phyloP scores from a whole-genome alignment of 2,113 vertebrate genomes.

The Lophotis ruficrista region DNA sequence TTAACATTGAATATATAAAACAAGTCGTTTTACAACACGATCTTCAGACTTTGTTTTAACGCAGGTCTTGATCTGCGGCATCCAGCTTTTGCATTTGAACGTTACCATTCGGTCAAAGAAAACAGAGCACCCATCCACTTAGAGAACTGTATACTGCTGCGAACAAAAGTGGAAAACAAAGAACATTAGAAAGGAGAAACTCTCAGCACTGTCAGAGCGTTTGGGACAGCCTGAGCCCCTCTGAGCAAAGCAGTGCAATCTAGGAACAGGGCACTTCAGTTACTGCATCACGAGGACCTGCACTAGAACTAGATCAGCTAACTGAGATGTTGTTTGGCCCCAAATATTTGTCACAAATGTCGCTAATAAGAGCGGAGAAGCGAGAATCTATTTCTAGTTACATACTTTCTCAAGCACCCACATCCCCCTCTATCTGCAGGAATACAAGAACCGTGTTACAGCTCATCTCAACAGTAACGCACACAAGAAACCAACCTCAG shows the following conservation, averaged over 20 bases:
- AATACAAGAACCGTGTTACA: not conserved
- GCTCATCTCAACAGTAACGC: not conserved
- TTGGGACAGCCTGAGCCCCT: not conserved
- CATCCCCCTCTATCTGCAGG: not conserved
- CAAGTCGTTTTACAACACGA: not conserved
- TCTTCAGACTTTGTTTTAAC: constrained; percentile 48
- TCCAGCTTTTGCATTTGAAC: constrained; percentile 22
- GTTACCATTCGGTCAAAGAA: constrained; percentile 13
- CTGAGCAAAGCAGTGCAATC: not conserved
- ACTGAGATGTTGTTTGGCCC: not conserved
- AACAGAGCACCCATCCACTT: constrained; percentile 54
- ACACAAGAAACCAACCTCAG: not conserved
- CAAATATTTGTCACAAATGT: not conserved
- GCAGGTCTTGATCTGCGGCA: constrained; percentile 39
- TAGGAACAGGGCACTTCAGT: not conserved
- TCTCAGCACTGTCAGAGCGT: not conserved
- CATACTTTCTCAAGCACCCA: not conserved
- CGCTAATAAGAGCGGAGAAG: not conserved
- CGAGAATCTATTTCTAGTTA: not conserved
- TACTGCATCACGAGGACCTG: not conserved
- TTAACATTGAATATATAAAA: constrained; percentile 56
- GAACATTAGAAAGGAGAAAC: constrained; percentile 36
- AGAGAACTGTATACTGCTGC: constrained; percentile 27
- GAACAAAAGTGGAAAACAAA: constrained; percentile 30
- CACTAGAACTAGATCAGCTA: not conserved